These are phyloP conservation scores for Crocidura indochinensis DNA, from an alignment of 2,797 vertebrate species.

Conservation along the genomic window DNA sequence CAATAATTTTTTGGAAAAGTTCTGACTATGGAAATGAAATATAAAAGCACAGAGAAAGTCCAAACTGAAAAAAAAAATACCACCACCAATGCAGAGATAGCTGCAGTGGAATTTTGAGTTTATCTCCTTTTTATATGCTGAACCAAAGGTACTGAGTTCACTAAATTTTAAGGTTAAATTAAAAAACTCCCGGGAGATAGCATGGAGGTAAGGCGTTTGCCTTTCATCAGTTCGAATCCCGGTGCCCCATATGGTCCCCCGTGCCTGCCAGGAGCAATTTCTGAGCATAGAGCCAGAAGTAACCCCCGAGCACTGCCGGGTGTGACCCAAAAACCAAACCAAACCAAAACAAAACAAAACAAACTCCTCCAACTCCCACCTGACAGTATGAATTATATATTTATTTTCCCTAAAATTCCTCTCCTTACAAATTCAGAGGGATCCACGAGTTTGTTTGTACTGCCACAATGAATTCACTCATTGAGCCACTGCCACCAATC, in stretches of 20 bases:
- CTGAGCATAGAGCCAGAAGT: no score
- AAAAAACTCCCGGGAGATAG: no score
- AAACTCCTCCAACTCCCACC: neutral
- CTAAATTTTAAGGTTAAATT: neutral
- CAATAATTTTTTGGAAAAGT: neutral
- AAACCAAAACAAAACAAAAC: no score
- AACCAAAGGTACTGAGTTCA: constrained; percentile 5
- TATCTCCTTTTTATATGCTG: neutral
- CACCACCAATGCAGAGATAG: neutral
- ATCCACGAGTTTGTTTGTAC: neutral
- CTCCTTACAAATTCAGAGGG: neutral
- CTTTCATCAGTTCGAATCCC: no score
- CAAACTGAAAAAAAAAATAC: neutral
- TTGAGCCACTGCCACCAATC: constrained; percentile 6
- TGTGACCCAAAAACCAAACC: no score
- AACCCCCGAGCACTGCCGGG: no score
- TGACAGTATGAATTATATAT: neutral
- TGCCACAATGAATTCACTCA: neutral
- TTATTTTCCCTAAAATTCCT: neutral
- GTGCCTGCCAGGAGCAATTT: no score
- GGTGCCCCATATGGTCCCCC: no score
- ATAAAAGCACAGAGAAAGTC: neutral
- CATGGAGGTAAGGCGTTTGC: no score
- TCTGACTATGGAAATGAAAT: neutral
- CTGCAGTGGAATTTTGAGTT: neutral